Percentiles rank a stretch among this genome's conserved stretches.
phyloP scores from a whole-genome alignment of 2,113 vertebrate genomes.

The Xiphorhynchus elegans region DNA sequence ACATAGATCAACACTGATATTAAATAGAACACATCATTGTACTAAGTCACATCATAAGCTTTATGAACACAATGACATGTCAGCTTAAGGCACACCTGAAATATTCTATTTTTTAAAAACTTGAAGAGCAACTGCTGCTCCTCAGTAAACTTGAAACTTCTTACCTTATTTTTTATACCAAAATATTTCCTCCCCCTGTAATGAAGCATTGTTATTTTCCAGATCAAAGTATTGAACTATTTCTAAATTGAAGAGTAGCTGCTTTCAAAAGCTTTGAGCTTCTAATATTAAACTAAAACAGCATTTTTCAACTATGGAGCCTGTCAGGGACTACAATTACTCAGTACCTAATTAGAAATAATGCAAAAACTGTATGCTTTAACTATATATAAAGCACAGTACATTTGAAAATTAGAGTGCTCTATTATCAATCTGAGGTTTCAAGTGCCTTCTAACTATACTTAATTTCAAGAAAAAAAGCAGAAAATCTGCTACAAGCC shows the following conservation, averaged over 20 bases:
- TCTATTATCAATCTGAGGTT: not conserved
- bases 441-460: not conserved
- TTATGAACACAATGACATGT: not conserved
- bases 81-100: not conserved
- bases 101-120: not conserved
- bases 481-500: not conserved
- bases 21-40: not conserved
- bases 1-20: not conserved
- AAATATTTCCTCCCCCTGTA: not conserved
- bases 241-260: not conserved
- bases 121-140: not conserved
- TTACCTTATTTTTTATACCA: not conserved
- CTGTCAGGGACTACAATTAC: not conserved
- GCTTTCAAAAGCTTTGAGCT: not conserved
- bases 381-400: not conserved
- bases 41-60: not conserved
- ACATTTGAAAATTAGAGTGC: not conserved
- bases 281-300: not conserved
- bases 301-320: not conserved
- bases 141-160: not conserved
- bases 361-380: not conserved
- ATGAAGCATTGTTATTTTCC: not conserved
- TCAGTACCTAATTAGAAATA: not conserved
- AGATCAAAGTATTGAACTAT: slow-evolving; percentile 9
- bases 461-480: not conserved